These are phyloP conservation scores for Poeciliopsis gracilis DNA, from an alignment of 2,797 vertebrate species.

Conservation along the genomic window DNA sequence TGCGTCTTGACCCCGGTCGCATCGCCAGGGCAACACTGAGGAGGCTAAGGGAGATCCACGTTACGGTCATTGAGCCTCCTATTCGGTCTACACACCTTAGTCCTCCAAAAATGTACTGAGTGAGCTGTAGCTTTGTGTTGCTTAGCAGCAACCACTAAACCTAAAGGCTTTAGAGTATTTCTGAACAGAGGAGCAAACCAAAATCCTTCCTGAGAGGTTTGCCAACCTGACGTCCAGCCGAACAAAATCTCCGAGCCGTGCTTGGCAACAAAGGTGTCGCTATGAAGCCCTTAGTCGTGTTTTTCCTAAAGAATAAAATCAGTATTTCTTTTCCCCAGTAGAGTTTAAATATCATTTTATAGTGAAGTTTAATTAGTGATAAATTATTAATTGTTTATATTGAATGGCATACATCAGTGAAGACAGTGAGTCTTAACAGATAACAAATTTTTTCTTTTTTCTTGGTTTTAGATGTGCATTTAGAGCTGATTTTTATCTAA, in stretches of 20 bases:
- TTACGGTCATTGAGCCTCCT: neutral
- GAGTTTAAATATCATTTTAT: neutral
- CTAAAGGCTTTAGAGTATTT: neutral
- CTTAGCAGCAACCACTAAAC: neutral
- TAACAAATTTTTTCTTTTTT: neutral
- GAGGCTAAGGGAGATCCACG: neutral
- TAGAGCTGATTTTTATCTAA: neutral
- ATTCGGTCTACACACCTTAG: neutral
- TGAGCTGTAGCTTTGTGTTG: neutral
- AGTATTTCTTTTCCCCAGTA: neutral
- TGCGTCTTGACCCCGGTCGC: neutral
- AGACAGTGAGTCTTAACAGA: neutral
- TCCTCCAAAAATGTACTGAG: neutral
- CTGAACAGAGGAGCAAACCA: neutral
- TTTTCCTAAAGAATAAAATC: neutral
- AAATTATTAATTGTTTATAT: neutral
- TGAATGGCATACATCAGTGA: neutral
- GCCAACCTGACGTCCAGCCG: neutral
- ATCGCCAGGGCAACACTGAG: neutral
- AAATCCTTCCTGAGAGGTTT: conserved; percentile 1
- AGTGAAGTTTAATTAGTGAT: neutral
- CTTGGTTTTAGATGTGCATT: conserved; percentile 15
- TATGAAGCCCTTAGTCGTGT: neutral
- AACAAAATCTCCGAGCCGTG: neutral
- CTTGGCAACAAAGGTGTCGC: neutral